These are phyloP conservation scores for Mus minutoides DNA, from an alignment of 2,797 vertebrate species.

Conservation along the genomic window DNA sequence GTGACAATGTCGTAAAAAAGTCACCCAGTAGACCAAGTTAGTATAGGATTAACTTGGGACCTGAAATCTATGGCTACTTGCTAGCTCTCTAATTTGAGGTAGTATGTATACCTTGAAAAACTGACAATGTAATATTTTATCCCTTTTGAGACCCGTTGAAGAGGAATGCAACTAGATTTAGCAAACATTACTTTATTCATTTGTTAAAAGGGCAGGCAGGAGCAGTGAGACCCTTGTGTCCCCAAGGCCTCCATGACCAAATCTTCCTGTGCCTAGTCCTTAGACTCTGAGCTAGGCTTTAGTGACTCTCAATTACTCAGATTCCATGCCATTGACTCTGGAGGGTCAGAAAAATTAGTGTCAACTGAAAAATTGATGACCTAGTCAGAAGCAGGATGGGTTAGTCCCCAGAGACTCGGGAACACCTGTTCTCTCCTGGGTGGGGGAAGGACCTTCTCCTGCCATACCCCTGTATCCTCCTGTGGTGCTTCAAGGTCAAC, in stretches of 20 bases:
- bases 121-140: neutral
- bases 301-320: neutral
- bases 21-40: neutral
- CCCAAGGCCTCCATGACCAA: neutral
- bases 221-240: neutral
- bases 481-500: neutral
- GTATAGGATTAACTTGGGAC: neutral
- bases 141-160: neutral
- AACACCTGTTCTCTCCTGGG: neutral
- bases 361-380: conserved; percentile 27
- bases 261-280: neutral
- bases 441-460: neutral
- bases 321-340: neutral
- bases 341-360: conserved; percentile 6
- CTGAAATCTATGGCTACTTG: neutral
- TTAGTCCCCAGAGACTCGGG: neutral
- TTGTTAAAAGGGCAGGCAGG: neutral
- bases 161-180: neutral
- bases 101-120: neutral
- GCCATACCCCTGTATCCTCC: neutral
- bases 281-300: neutral
- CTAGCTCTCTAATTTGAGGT: neutral
- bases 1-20: neutral
- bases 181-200: neutral
- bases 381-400: neutral